Evolutionary conservation across 37 sponge, comb jelly and placozoan species (phyloP), one percentile per base, ranked within the genome.

Genomic region (Amphimedon queenslandica): DNA sequence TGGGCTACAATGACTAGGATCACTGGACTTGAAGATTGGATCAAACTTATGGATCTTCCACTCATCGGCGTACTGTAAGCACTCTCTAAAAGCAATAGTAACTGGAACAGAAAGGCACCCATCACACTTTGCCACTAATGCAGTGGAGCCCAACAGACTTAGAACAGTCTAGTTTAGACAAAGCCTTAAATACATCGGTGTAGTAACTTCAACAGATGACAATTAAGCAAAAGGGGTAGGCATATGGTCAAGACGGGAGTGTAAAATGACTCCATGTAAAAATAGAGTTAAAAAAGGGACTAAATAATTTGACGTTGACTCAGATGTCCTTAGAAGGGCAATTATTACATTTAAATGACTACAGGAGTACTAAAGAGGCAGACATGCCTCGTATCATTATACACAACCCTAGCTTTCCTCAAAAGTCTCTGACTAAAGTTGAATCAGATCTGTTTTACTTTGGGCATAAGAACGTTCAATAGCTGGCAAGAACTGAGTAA

Each of bases 21-120:
- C 4, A 42, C 4, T 16, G 25, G n/a, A n/a, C n/a, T n/a, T n/a
- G n/a, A n/a, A n/a, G 25, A 70, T 40, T 3, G 71, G 53, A 30
- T 10, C 24, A 29, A 70, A 43, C 27, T 70, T 70, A 42, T 70
- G 71, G 6, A 70, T 55, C 27, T 70, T 70, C 71, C 71, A 70
- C 33, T 72, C 60, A 57, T 53, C 21, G 5, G 58, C 31, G 21
- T 5, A 18, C 6, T 57, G 11, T 13, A 72, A 23, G 56, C 21
- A 31, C 8, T 56, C 10, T 4, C 4, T 33, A 56, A 72, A 30
- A 29, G 56, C 13, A 47, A 18, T 8, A 47, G 13, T 8, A 18
- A 47, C 13, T 18, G 51, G 51, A 47, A 47, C 51, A 47, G 51
- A 18, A 47, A 47, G 8, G 13, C 13, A 47, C 51, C 13, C 51